A percentile compares a stretch with the other conserved stretches of the same genome.
Conservation (phyloP, 2,113 vertebrate genomes). For the Phrynosoma blainvillii region DNA sequence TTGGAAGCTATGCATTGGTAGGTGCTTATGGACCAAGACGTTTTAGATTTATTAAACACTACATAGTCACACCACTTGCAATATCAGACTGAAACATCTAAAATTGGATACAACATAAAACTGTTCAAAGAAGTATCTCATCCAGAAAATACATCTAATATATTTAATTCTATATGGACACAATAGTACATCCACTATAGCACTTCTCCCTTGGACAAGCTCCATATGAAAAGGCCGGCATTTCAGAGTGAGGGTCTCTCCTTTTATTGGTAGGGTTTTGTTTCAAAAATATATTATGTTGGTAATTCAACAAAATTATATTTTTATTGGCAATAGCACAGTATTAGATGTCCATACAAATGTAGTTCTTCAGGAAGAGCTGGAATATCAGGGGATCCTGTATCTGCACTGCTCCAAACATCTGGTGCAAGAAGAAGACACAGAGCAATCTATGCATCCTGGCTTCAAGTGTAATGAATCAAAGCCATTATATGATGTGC, state of each 20-base stretch:
- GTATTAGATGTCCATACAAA: not conserved
- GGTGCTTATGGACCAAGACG: not conserved
- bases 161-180: constrained; percentile 35
- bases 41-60: constrained; percentile 40
- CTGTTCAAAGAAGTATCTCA: constrained; percentile 53
- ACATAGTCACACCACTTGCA: constrained; percentile 28
- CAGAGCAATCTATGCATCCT: not conserved
- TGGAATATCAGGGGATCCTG: not conserved
- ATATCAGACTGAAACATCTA: constrained; percentile 20
- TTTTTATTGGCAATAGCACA: not conserved
- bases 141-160: constrained; percentile 26
- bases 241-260: not conserved
- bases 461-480: not conserved
- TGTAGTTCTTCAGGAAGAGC: not conserved
- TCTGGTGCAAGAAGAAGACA: not conserved
- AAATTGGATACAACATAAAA: constrained; percentile 45
- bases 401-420: not conserved
- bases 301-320: not conserved
- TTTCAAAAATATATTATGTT: constrained; percentile 12
- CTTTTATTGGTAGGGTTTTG: constrained; percentile 15
- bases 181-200: constrained; percentile 39
- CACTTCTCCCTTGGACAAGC: constrained; percentile 3
- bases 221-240: not conserved
- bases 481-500: not conserved
- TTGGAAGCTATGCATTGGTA: constrained; percentile 58